A percentile compares a stretch with the other conserved stretches of the same genome.
Conservation (phyloP, 2,888 invertebrate genomes). For the Orchestes rusci region DNA sequence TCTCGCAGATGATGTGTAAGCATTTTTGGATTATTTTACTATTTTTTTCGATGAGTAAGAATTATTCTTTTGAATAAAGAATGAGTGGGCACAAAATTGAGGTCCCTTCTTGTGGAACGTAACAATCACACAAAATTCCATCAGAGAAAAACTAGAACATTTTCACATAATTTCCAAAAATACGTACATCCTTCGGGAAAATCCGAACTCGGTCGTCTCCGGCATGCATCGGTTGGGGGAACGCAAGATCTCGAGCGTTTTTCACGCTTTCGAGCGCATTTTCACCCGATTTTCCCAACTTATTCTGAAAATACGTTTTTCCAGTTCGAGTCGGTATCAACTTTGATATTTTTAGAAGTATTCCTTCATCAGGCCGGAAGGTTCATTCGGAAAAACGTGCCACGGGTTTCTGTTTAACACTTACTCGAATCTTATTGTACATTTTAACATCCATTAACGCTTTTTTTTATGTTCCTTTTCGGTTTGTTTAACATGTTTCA, state of each 20-base stretch:
- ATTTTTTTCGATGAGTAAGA: too few relatives aligned
- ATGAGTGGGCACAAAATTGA: too few relatives aligned
- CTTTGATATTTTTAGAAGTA: constrained; percentile 24
- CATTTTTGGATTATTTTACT: too few relatives aligned
- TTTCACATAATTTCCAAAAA: too few relatives aligned
- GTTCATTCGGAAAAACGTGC: constrained; percentile 8
- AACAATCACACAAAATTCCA: too few relatives aligned
- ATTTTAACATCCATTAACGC: constrained; percentile 14
- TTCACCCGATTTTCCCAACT: constrained; percentile 15
- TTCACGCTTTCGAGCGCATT: constrained; percentile 8
- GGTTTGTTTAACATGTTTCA: constrained; percentile 5
- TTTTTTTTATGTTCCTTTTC: constrained; percentile 7
- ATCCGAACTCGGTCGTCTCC: not conserved
- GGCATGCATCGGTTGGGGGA: too few relatives aligned
- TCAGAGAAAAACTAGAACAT: too few relatives aligned
- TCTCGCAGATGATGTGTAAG: too few relatives aligned
- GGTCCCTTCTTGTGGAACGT: too few relatives aligned
- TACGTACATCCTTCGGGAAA: constrained; percentile 6
- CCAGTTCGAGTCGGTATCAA: constrained; percentile 25
- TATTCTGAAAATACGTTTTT: constrained; percentile 23
- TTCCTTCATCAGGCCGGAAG: constrained; percentile 10
- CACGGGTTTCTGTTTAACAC: constrained; percentile 18
- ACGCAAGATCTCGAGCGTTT: too few relatives aligned
- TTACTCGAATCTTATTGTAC: constrained; percentile 7
- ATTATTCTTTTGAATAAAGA: too few relatives aligned